Evolutionary conservation across 2,888 invertebrate species (phyloP).

Genomic region (Julus scanicus): DNA sequence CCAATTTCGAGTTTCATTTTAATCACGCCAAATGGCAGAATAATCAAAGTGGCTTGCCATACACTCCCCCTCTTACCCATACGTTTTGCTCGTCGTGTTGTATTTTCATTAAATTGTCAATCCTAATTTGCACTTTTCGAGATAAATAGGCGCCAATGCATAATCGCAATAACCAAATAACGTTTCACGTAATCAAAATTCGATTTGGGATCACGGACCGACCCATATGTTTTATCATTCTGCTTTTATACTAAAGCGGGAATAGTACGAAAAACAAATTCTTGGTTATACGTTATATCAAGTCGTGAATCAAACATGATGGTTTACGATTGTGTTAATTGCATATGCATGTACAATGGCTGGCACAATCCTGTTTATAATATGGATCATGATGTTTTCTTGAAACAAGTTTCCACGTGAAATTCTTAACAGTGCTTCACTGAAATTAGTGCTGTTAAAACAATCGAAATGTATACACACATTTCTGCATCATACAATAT

Average conservation of each 20-base stretch:
- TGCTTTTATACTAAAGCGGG: not conserved
- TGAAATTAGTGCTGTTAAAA: too few species aligned
- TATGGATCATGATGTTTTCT: too few species aligned
- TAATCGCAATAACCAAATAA: not conserved
- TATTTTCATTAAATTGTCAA: slow-evolving; percentile 27
- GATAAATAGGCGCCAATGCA: slow-evolving; percentile 1
- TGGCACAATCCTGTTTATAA: too few species aligned
- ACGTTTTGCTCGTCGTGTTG: not conserved
- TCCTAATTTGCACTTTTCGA: slow-evolving; percentile 9
- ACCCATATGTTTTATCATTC: not conserved
- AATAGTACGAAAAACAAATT: not conserved
- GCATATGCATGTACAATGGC: too few species aligned
- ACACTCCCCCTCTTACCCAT: not conserved
- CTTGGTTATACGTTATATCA: not conserved
- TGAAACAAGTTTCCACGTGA: too few species aligned
- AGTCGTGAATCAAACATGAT: not conserved
- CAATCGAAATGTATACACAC: too few species aligned
- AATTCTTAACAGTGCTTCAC: too few species aligned
- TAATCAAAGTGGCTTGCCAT: not conserved
- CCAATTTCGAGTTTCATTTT: not conserved
- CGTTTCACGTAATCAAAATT: not conserved
- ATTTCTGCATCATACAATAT: too few species aligned
- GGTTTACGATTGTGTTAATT: not conserved
- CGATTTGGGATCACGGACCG: not conserved
- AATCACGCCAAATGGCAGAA: not conserved